Evolutionary conservation across 2,888 invertebrate genomes (phyloP).

Genomic region (Pinctada fucata): DNA sequence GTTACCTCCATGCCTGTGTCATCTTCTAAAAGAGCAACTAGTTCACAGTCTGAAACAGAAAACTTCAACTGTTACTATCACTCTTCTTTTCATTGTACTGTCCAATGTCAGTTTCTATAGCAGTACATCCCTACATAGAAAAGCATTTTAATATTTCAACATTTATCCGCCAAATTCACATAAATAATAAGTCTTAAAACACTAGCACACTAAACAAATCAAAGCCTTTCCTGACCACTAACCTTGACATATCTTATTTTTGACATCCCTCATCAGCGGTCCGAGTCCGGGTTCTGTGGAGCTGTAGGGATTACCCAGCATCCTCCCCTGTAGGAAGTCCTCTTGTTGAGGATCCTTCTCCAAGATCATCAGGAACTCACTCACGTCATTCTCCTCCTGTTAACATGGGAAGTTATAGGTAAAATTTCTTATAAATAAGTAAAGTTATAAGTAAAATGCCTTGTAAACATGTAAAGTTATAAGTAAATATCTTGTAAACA

Average conservation of each 20-base stretch:
- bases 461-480: too few relatives aligned
- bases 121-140: too few relatives aligned
- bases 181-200: too few relatives aligned
- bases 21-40: constrained; percentile 97
- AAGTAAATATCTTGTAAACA: too few relatives aligned
- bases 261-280: constrained; percentile 98
- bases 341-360: constrained; percentile 99
- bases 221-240: neutral
- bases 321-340: constrained; percentile 97
- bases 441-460: too few relatives aligned
- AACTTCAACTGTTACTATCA: neutral
- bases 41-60: constrained; percentile 87
- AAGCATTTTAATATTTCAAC: too few relatives aligned
- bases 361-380: constrained; percentile 95
- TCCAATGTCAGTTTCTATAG: too few relatives aligned
- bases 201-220: too few relatives aligned
- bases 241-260: constrained; percentile 90
- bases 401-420: neutral
- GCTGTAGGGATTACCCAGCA: constrained; percentile 98
- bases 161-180: too few relatives aligned
- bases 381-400: constrained; percentile 94
- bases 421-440: too few relatives aligned
- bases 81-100: too few relatives aligned
- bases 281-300: constrained; percentile 95
- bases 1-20: constrained; percentile 90